Conservation (phyloP, 2,888 invertebrate genomes). For the Ametastegia equiseti region DNA sequence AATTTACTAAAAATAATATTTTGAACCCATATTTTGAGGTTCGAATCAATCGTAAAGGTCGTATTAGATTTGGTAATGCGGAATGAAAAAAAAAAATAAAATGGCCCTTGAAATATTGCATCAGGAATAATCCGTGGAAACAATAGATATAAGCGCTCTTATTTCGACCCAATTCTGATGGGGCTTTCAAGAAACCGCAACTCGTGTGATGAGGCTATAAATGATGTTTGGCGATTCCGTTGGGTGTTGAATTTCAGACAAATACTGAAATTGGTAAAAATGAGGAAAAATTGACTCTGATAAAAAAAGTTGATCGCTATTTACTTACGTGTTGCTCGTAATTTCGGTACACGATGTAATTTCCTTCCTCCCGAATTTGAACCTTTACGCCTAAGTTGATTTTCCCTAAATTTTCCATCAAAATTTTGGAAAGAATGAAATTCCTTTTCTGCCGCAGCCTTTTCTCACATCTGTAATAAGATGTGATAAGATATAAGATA, state of each 20-base stretch:
- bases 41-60: background rate
- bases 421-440: too few species aligned
- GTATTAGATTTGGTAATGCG: background rate
- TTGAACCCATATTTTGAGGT: background rate
- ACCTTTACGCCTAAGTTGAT: too few species aligned
- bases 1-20: background rate
- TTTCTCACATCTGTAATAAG: too few species aligned
- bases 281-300: too few species aligned
- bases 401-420: too few species aligned
- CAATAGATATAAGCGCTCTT: slow-evolving; percentile 37
- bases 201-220: background rate
- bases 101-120: slow-evolving; percentile 21
- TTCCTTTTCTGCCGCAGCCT: too few species aligned
- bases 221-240: background rate
- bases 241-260: background rate
- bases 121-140: slow-evolving; percentile 16
- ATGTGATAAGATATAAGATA: too few species aligned
- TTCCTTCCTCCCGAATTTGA: too few species aligned
- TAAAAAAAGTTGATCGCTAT: too few species aligned
- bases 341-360: too few species aligned
- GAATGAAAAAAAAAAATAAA: slow-evolving; percentile 3
- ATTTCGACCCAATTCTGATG: slow-evolving; percentile 35
- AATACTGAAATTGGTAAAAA: too few species aligned
- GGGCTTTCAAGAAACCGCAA: background rate
- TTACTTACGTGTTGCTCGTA: too few species aligned